Evolutionary conservation across 1,140 invertebrate species (phyloP).

Genomic region (Aphidius ervi): DNA sequence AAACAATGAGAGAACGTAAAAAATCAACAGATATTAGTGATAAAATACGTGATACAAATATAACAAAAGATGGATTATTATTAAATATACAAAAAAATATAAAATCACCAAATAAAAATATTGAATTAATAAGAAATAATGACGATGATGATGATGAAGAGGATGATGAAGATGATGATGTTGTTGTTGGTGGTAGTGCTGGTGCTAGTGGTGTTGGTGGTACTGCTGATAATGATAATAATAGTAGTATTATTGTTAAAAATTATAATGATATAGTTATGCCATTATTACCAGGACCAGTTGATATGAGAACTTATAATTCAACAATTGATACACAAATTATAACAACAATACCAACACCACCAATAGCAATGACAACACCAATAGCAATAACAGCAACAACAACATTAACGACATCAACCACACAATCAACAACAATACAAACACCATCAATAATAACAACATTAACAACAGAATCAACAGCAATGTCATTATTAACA

Average conservation of each 20-base stretch:
- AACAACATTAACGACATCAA: conserved; percentile 53
- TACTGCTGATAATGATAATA: conserved; percentile 40
- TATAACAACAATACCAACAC: conserved; percentile 52
- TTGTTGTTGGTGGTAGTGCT: conserved; percentile 32
- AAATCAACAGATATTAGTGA: conserved; percentile 72
- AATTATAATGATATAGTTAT: conserved; percentile 60
- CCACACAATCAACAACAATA: too few relatives aligned
- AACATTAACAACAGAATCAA: conserved; percentile 37
- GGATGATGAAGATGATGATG: conserved; percentile 9
- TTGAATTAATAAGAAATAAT: too few relatives aligned
- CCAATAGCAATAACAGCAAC: conserved; percentile 62
- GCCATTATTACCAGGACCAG: conserved; percentile 74
- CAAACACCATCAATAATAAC: too few relatives aligned
- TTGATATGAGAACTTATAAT: conserved; percentile 83
- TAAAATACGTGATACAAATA: conserved; percentile 51
- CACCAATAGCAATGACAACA: conserved; percentile 59
- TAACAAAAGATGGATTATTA: conserved; percentile 49
- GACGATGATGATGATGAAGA: neutral
- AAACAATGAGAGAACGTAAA: conserved; percentile 74
- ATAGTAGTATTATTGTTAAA: conserved; percentile 28
- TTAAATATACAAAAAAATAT: conserved; percentile 34
- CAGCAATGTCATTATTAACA: conserved; percentile 57
- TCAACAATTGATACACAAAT: conserved; percentile 51
- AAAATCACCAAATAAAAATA: conserved; percentile 30
- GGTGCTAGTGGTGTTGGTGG: conserved; percentile 40